Evolutionary conservation across 1,140 invertebrate species (phyloP).

Genomic region (Bombyx mandarina): DNA sequence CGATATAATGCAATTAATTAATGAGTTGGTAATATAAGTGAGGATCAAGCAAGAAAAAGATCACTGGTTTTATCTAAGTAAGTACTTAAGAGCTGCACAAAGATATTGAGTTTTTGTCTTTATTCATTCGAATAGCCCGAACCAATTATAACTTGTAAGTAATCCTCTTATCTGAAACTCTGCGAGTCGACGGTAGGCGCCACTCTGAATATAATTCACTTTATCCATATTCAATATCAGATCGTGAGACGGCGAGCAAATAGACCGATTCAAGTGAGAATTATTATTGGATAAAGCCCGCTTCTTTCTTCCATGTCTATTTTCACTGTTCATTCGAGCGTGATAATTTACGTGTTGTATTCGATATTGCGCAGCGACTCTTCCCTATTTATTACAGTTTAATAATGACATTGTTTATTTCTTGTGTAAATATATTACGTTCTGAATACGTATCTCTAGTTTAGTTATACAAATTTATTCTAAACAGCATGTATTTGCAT

Average conservation of each 20-base stretch:
- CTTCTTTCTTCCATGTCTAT: slow-evolving; percentile 57
- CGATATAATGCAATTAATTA: neutral
- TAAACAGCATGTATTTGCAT: too few relatives aligned
- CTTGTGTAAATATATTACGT: too few relatives aligned
- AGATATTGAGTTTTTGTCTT: slow-evolving; percentile 37
- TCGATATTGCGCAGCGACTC: slow-evolving; percentile 38
- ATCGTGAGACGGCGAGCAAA: slow-evolving; percentile 57
- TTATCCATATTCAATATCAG: slow-evolving; percentile 69
- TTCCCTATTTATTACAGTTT: slow-evolving; percentile 10
- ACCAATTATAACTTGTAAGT: slow-evolving; percentile 66
- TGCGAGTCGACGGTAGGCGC: slow-evolving; percentile 44
- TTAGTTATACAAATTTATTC: too few relatives aligned
- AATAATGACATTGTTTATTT: neutral
- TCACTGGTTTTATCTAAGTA: slow-evolving; percentile 19
- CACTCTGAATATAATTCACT: slow-evolving; percentile 62
- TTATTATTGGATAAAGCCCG: slow-evolving; percentile 66
- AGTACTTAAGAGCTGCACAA: slow-evolving; percentile 23
- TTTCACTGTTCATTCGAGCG: slow-evolving; percentile 50
- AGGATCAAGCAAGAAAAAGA: neutral
- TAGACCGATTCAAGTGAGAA: slow-evolving; percentile 63
- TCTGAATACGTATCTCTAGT: too few relatives aligned
- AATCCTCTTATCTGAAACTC: slow-evolving; percentile 60
- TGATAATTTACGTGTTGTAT: slow-evolving; percentile 60
- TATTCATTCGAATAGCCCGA: slow-evolving; percentile 50
- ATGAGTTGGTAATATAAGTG: neutral